phyloP scores from a whole-genome alignment of 1,140 invertebrate genomes.

The Littorina saxatilis region DNA sequence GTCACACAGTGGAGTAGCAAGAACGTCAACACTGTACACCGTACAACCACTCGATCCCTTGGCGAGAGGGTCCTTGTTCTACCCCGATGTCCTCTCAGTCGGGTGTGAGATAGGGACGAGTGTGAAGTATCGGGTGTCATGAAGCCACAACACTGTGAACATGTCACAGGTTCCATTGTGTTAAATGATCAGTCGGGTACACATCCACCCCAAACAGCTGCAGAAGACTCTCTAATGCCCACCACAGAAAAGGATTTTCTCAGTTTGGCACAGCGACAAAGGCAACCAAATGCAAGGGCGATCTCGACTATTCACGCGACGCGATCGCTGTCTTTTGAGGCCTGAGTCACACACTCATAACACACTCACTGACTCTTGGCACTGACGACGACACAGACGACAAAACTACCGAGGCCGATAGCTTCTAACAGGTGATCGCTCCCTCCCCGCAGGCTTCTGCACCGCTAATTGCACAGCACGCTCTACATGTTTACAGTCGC shows the following conservation, averaged over 20 bases:
- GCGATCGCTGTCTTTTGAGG: too few species aligned
- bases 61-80: neutral
- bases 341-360: neutral
- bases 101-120: slow-evolving; percentile 10
- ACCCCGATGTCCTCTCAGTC: slow-evolving; percentile 3
- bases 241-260: too few species aligned
- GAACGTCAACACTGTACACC: neutral
- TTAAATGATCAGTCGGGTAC: too few species aligned
- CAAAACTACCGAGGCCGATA: neutral
- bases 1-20: slow-evolving; percentile 5
- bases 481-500: slow-evolving; percentile 2
- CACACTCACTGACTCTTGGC: neutral
- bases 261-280: too few species aligned
- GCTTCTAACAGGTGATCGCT: neutral
- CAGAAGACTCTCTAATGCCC: too few species aligned
- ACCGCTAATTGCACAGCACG: neutral
- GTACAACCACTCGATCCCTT: neutral
- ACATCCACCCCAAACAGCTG: too few species aligned
- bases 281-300: too few species aligned
- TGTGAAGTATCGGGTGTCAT: neutral
- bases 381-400: slow-evolving; percentile 19
- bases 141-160: neutral
- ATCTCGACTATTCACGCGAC: too few species aligned
- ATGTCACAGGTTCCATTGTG: neutral
- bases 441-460: neutral